phyloP scores from a whole-genome alignment of 2,797 vertebrate genomes.

The Scolopax rusticola region DNA sequence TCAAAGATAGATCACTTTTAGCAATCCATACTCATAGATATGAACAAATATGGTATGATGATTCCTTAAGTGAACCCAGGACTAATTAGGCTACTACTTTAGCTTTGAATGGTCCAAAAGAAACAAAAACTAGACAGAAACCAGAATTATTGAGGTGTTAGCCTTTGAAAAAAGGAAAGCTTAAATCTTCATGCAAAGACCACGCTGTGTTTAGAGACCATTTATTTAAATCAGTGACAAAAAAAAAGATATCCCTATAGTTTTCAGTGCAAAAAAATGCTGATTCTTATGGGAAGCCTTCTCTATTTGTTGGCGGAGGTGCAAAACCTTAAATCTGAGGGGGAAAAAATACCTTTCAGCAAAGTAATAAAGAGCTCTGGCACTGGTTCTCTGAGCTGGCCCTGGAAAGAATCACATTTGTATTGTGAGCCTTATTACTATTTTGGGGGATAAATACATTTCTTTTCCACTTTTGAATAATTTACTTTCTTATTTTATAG shows the following conservation, averaged over 20 bases:
- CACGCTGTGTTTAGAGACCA: background rate
- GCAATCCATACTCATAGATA: background rate
- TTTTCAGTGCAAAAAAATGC: background rate
- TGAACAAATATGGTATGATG: background rate
- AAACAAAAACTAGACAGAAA: background rate
- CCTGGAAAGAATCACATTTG: background rate
- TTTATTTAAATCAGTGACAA: background rate
- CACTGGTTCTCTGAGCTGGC: background rate
- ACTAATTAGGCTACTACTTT: background rate
- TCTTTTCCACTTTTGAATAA: slow-evolving; percentile 33
- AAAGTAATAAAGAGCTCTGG: background rate
- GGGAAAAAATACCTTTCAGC: background rate
- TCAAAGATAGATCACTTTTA: background rate
- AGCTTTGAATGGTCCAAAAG: background rate
- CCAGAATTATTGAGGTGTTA: background rate
- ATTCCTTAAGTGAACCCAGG: background rate
- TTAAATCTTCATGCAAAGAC: background rate
- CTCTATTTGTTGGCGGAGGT: background rate
- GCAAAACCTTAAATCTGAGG: background rate
- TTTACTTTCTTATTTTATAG: slow-evolving; percentile 19
- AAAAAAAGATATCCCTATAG: background rate
- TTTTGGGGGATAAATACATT: slow-evolving; percentile 32
- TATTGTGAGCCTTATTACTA: background rate
- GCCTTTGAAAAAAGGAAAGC: background rate
- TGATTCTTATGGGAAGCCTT: background rate